Evolutionary conservation across 1,140 invertebrate genomes (phyloP).

Genomic region (Periplaneta americana): DNA sequence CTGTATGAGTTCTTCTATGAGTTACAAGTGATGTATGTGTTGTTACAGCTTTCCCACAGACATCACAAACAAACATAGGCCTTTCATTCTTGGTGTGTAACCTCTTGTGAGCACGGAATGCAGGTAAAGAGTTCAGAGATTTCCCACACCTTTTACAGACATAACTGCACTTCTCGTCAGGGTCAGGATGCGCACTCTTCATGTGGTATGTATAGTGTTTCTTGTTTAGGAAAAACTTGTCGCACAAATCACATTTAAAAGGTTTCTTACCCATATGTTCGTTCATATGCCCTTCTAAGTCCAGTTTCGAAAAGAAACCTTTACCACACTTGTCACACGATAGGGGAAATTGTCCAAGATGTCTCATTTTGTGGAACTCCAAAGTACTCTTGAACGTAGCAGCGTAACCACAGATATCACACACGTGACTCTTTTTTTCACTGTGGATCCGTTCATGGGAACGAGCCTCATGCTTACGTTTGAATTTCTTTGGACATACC

Average conservation of each 20-base stretch:
- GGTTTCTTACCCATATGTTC: slow-evolving; percentile 13
- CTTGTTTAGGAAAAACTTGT: slow-evolving; percentile 37
- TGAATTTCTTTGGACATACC: slow-evolving; percentile 41
- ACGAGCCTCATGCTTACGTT: slow-evolving; percentile 38
- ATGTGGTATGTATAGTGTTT: slow-evolving; percentile 30
- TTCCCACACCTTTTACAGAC: not conserved
- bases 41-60: slow-evolving; percentile 27
- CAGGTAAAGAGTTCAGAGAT: slow-evolving; percentile 21
- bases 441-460: slow-evolving; percentile 37
- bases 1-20: slow-evolving; percentile 52
- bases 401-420: slow-evolving; percentile 38
- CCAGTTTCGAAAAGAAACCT: slow-evolving; percentile 46
- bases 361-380: slow-evolving; percentile 34
- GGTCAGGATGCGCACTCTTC: slow-evolving; percentile 25
- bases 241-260: slow-evolving; percentile 38
- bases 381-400: slow-evolving; percentile 36
- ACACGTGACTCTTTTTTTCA: slow-evolving; percentile 33
- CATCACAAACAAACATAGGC: slow-evolving; percentile 48
- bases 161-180: not conserved
- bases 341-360: slow-evolving; percentile 53
- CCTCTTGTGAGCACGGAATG: slow-evolving; percentile 34
- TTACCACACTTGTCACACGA: slow-evolving; percentile 51
- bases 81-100: slow-evolving; percentile 33
- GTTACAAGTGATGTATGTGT: slow-evolving; percentile 26
- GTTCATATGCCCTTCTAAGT: slow-evolving; percentile 37